Conservation (phyloP, 92 coral and sea anemone genomes). For the Porites evermanni region DNA sequence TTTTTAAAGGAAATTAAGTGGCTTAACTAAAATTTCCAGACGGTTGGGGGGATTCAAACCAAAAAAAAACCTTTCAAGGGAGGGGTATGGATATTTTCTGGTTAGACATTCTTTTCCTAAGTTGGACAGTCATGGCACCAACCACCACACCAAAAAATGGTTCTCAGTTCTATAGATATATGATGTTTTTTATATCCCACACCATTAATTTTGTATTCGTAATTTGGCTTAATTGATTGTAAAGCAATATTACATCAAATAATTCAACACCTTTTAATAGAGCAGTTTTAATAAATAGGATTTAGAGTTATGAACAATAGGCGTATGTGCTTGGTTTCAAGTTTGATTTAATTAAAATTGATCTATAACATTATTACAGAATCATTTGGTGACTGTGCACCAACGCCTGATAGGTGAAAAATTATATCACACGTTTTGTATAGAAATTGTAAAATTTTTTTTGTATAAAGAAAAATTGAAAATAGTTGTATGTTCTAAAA, state of each 20-base stretch:
- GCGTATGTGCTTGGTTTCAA: constrained; percentile 5
- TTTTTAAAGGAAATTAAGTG: background rate
- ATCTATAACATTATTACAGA: background rate
- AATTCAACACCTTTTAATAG: constrained; percentile 10
- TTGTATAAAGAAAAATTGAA: background rate
- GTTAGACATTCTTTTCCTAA: constrained; percentile 6
- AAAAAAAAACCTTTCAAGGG: background rate
- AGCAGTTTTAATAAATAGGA: constrained; percentile 4
- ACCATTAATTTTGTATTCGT: constrained; percentile 1
- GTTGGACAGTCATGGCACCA: constrained; percentile 26
- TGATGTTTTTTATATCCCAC: background rate
- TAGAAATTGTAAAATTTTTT: background rate
- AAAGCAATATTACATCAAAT: constrained; percentile 7
- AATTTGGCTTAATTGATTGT: background rate
- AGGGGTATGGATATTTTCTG: background rate
- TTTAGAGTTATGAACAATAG: constrained; percentile 2
- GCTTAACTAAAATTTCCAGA: constrained; percentile 9
- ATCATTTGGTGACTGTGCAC: background rate
- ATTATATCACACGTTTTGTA: background rate
- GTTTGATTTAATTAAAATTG: constrained; percentile 1
- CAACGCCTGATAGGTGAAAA: no score
- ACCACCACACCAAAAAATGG: constrained; percentile 11
- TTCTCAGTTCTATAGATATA: constrained; percentile 9
- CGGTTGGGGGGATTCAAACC: constrained; percentile 16
- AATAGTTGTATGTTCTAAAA: no score